Conservation (phyloP, 2,113 vertebrate species). For the Gulo gulo region DNA sequence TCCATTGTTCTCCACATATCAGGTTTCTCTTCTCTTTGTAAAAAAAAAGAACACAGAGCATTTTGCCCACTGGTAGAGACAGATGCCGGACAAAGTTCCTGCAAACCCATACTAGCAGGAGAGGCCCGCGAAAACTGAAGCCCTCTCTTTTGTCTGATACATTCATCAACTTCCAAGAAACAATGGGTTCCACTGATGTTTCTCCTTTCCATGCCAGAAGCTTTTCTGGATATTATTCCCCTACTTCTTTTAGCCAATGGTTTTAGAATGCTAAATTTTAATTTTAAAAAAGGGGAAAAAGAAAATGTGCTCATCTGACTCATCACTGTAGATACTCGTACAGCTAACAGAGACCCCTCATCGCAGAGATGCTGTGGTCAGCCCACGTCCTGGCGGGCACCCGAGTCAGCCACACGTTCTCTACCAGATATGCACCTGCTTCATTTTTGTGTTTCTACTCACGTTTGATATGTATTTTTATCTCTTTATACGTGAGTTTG, state of each 20-base stretch:
- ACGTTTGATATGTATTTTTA: not conserved
- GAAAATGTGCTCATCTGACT: not conserved
- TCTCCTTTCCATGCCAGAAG: not conserved
- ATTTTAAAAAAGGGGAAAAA: not conserved
- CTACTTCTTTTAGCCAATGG: not conserved
- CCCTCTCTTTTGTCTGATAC: not conserved
- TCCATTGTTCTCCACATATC: not conserved
- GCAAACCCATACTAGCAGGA: accelerated
- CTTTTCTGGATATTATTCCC: not conserved
- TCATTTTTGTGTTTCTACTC: not conserved
- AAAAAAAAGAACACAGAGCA: not conserved
- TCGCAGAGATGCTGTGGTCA: accelerated
- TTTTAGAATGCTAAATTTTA: not conserved
- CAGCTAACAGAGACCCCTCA: not conserved
- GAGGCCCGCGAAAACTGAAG: not conserved
- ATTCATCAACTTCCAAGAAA: not conserved
- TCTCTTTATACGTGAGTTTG: not conserved
- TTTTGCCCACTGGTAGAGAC: not conserved
- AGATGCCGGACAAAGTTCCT: not conserved
- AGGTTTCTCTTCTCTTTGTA: not conserved
- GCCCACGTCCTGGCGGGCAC: accelerated
- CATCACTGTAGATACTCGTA: not conserved
- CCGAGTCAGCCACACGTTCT: too few species aligned
- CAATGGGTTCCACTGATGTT: accelerated
- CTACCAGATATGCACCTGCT: accelerated